A percentile compares a stretch with the other conserved stretches of the same genome.
phyloP scores from a whole-genome alignment of 2,888 invertebrate species.

The Parasteatoda lunata region DNA sequence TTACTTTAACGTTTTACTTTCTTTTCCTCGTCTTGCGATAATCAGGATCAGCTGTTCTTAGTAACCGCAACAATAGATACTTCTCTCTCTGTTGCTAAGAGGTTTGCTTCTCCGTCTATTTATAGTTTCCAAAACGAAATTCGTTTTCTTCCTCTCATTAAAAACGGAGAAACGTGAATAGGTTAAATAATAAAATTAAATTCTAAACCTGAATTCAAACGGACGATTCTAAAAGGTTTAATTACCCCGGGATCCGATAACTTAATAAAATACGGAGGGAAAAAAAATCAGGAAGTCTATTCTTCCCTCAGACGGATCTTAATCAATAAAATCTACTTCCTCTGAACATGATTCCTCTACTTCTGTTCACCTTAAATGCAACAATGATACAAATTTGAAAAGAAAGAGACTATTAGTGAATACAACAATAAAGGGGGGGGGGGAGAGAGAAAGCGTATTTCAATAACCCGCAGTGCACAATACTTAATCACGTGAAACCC shows the following conservation, averaged over 20 bases:
- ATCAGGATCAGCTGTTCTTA: too few species aligned
- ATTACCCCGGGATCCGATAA: neutral
- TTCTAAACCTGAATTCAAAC: neutral
- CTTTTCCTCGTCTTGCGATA: too few species aligned
- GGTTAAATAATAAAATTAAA: neutral
- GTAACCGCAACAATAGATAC: neutral
- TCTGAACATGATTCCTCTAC: neutral
- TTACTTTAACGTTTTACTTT: too few species aligned
- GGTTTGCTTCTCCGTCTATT: neutral
- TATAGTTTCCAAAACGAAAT: neutral
- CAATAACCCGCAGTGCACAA: conserved; percentile 53
- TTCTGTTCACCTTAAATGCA: neutral
- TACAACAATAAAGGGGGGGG: neutral
- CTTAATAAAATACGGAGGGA: neutral
- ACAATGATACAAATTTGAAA: neutral
- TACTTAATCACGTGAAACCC: conserved; percentile 50
- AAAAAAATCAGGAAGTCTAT: neutral
- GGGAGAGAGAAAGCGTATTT: conserved; percentile 27
- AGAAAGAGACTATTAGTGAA: conserved; percentile 5
- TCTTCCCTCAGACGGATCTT: neutral
- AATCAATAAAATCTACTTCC: neutral
- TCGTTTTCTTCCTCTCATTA: neutral
- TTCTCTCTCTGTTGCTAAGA: neutral
- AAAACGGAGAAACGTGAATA: neutral
- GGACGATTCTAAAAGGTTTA: neutral